Conservation (phyloP, 2,113 vertebrate species). For the Ameiurus melas region DNA sequence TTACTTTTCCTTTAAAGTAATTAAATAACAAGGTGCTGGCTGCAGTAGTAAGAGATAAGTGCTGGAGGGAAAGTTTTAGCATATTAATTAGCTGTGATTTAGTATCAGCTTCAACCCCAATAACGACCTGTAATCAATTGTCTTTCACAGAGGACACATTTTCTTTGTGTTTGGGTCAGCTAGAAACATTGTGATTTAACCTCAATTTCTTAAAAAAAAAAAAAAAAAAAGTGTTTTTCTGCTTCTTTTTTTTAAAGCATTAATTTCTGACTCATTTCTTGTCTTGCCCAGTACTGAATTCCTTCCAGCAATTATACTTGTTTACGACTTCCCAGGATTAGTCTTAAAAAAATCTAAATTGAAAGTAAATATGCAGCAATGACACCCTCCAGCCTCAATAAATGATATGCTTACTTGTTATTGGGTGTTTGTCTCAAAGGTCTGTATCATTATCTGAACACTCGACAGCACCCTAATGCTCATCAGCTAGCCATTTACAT, state of each 20-base stretch:
- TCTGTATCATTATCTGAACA: slow-evolving; percentile 4
- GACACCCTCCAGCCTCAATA: background rate
- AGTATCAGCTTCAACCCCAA: slow-evolving; percentile 42
- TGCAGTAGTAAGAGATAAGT: slow-evolving; percentile 49
- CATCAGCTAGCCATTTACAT: background rate
- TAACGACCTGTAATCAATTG: slow-evolving; percentile 49
- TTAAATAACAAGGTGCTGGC: slow-evolving; percentile 43
- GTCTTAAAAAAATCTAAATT: background rate
- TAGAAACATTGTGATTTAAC: slow-evolving; percentile 8
- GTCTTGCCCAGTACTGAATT: background rate
- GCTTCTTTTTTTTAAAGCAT: background rate
- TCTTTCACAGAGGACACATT: slow-evolving; percentile 39
- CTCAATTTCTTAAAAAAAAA: background rate
- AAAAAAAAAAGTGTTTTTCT: background rate
- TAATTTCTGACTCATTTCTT: background rate
- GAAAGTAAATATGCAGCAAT: background rate
- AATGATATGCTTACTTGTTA: slow-evolving; percentile 19
- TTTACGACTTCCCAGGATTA: background rate
- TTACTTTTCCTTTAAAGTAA: slow-evolving; percentile 20
- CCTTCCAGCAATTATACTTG: background rate
- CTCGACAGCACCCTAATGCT: background rate
- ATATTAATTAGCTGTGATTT: slow-evolving; percentile 58
- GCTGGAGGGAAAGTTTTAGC: slow-evolving; percentile 47
- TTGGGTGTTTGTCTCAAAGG: background rate
- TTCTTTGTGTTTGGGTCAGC: slow-evolving; percentile 9